These are phyloP conservation scores for Rhadinocentrus ornatus DNA, from an alignment of 2,797 vertebrate genomes.

Conservation along the genomic window DNA sequence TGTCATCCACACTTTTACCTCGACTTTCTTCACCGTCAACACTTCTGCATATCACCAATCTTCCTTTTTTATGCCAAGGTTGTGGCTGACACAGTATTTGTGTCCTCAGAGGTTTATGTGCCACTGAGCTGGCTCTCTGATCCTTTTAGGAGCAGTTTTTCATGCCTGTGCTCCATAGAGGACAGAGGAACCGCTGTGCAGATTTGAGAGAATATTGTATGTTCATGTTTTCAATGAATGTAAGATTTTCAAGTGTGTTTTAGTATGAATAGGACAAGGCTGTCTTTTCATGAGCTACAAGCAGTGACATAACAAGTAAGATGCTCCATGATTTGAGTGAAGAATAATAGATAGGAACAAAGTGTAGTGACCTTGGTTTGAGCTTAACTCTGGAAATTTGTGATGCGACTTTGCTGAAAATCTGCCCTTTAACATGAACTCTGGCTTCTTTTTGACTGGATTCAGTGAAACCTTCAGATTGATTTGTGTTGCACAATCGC, in stretches of 20 bases:
- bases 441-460: conserved; percentile 1
- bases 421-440: background rate
- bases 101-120: conserved; percentile 52
- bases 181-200: background rate
- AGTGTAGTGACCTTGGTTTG: conserved; percentile 4
- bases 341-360: background rate
- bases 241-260: background rate
- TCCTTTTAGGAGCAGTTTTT: conserved; percentile 30
- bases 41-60: conserved; percentile 29
- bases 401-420: conserved; percentile 3
- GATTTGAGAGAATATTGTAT: background rate
- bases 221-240: conserved; percentile 3
- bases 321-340: background rate
- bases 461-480: background rate
- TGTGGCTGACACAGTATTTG: conserved; percentile 43
- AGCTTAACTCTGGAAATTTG: background rate
- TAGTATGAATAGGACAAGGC: background rate
- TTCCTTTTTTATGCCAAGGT: conserved; percentile 51
- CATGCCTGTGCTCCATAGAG: background rate
- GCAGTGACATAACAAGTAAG: background rate
- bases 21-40: conserved; percentile 54
- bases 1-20: conserved; percentile 57
- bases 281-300: conserved; percentile 1
- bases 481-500: background rate
- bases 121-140: conserved; percentile 11